Percentiles rank a stretch among this genome's conserved stretches.
Conservation (phyloP, 2,888 invertebrate genomes). For the Archips crataeganus region DNA sequence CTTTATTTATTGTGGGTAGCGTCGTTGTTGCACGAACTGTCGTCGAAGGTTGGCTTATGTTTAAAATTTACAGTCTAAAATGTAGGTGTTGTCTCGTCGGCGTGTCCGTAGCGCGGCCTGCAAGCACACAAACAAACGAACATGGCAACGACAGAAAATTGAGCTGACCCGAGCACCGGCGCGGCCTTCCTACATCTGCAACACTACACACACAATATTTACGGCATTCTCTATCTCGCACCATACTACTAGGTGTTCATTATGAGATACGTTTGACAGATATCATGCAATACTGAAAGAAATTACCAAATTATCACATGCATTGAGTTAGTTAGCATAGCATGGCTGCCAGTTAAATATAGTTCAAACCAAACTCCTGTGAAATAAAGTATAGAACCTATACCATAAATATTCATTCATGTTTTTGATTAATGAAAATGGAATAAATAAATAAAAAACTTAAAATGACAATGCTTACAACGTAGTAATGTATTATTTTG, state of each 20-base stretch:
- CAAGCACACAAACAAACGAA: conserved; percentile 81
- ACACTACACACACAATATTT: conserved; percentile 77
- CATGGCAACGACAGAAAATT: conserved; percentile 72
- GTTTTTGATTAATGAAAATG: background rate
- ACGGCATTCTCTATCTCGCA: background rate
- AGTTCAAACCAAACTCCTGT: conserved; percentile 58
- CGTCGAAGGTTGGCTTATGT: conserved; percentile 36
- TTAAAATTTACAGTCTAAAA: conserved; percentile 67
- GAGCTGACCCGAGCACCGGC: conserved; percentile 63
- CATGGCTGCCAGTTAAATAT: conserved; percentile 41
- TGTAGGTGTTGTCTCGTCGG: conserved; percentile 61
- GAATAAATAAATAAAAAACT: conserved; percentile 5
- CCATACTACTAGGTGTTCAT: background rate
- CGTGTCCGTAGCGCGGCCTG: conserved; percentile 65
- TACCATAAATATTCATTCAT: background rate
- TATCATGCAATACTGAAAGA: conserved; percentile 69
- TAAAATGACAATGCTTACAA: conserved; percentile 3
- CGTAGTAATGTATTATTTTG: background rate
- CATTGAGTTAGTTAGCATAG: conserved; percentile 46
- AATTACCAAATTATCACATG: conserved; percentile 58
- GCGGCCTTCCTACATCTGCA: conserved; percentile 78
- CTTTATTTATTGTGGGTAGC: conserved; percentile 64
- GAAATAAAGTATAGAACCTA: conserved; percentile 59
- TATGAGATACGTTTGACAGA: background rate
- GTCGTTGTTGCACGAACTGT: conserved; percentile 18